Conservation (phyloP, 2,113 vertebrate genomes). For the Lamprotornis superbus region DNA sequence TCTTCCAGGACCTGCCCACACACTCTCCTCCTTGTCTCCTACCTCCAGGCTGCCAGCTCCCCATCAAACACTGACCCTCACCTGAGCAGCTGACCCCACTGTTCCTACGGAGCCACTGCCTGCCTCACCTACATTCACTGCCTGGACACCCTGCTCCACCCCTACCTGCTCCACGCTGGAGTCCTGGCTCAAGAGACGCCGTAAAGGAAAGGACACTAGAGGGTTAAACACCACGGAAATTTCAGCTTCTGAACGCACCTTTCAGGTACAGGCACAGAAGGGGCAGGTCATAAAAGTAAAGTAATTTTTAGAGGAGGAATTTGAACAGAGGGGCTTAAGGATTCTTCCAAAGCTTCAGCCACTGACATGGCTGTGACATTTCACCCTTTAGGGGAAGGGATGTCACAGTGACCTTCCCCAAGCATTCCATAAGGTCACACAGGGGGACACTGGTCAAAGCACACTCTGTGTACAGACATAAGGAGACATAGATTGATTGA, state of each 20-base stretch:
- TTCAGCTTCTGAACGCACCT: background rate
- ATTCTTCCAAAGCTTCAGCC: background rate
- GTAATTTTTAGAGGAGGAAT: background rate
- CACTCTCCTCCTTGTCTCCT: too few species aligned
- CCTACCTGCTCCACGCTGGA: background rate
- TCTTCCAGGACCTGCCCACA: background rate
- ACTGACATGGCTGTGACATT: background rate
- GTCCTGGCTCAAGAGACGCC: accelerated
- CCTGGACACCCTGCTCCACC: background rate
- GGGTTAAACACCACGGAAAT: background rate
- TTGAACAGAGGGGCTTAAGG: background rate
- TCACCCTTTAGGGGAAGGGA: background rate
- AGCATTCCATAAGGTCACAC: background rate
- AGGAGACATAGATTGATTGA: background rate
- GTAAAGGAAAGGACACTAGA: background rate
- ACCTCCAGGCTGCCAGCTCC: background rate
- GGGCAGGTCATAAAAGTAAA: background rate
- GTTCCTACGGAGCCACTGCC: too few species aligned
- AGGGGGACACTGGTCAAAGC: background rate
- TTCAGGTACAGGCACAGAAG: background rate
- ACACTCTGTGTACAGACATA: accelerated
- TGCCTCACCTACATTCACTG: background rate
- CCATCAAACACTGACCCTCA: accelerated
- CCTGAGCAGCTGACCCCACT: background rate
- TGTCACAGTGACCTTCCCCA: background rate